These are phyloP conservation scores for Lacerta viridis DNA, from an alignment of 2,797 vertebrate species.

Conservation along the genomic window DNA sequence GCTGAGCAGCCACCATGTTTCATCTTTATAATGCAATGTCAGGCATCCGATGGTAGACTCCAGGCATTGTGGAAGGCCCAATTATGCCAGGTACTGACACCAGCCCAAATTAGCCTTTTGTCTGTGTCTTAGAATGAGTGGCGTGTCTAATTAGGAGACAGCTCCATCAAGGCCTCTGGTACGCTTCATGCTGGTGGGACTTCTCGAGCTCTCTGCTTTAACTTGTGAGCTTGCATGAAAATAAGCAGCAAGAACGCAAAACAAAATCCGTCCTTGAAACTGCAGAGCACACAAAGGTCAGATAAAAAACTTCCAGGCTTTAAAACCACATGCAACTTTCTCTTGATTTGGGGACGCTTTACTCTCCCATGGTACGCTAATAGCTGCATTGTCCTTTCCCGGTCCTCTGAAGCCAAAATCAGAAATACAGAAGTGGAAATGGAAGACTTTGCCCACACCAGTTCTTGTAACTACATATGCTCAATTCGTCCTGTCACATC, in stretches of 20 bases:
- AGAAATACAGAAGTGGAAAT: conserved; percentile 18
- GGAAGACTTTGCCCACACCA: background rate
- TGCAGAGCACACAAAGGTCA: background rate
- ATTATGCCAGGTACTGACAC: too few species aligned
- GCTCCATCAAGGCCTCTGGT: background rate
- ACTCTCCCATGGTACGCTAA: conserved; percentile 43
- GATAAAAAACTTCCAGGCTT: background rate
- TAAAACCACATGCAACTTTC: background rate
- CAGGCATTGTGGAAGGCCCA: background rate
- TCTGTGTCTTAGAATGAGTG: background rate
- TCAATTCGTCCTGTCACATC: conserved; percentile 33
- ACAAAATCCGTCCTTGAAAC: background rate
- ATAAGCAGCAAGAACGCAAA: background rate
- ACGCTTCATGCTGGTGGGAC: background rate
- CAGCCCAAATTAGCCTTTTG: background rate
- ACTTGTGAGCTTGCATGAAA: background rate
- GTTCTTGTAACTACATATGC: background rate
- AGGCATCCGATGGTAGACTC: background rate
- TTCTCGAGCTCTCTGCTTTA: background rate
- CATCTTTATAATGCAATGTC: background rate
- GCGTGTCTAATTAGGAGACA: background rate
- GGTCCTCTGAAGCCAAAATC: conserved; percentile 45
- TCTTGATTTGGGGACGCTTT: conserved; percentile 29
- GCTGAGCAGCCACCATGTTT: background rate
- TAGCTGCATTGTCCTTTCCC: conserved; percentile 35